phyloP scores from a whole-genome alignment of 2,888 invertebrate species.

The Alitta virens region DNA sequence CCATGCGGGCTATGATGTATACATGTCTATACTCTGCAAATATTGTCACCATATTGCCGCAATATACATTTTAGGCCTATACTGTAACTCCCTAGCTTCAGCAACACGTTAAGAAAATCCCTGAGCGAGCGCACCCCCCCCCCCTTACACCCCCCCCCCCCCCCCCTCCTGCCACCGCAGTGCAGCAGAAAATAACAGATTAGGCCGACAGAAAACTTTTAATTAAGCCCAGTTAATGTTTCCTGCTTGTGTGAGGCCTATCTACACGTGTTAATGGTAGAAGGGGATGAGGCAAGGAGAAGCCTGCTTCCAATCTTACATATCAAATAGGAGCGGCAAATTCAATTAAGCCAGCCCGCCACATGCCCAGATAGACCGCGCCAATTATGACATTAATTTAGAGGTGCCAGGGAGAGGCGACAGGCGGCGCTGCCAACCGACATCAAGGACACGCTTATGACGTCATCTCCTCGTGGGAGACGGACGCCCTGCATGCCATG shows the following conservation, averaged over 20 bases:
- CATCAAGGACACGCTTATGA: too few species aligned
- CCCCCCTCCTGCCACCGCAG: background rate
- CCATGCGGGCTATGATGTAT: too few species aligned
- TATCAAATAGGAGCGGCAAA: background rate
- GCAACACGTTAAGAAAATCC: background rate
- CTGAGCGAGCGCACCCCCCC: background rate
- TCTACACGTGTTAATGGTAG: background rate
- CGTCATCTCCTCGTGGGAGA: too few species aligned
- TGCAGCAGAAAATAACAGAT: conserved; percentile 8
- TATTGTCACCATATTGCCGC: too few species aligned
- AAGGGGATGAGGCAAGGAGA: background rate
- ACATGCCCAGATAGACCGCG: background rate
- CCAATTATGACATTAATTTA: background rate
- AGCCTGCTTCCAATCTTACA: background rate
- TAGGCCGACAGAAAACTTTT: conserved; percentile 12
- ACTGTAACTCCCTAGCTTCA: too few species aligned
- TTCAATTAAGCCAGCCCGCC: background rate
- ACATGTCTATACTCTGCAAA: too few species aligned
- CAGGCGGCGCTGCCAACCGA: too few species aligned
- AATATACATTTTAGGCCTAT: too few species aligned
- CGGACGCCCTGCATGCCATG: too few species aligned
- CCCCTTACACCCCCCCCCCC: background rate
- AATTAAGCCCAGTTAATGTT: conserved; percentile 20
- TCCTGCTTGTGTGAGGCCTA: background rate
- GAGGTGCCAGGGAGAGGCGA: too few species aligned